Evolutionary conservation across 1,140 invertebrate genomes (phyloP), one percentile per base, ranked within the genome.

Genomic region (Lordiphosa stackelbergi): DNA sequence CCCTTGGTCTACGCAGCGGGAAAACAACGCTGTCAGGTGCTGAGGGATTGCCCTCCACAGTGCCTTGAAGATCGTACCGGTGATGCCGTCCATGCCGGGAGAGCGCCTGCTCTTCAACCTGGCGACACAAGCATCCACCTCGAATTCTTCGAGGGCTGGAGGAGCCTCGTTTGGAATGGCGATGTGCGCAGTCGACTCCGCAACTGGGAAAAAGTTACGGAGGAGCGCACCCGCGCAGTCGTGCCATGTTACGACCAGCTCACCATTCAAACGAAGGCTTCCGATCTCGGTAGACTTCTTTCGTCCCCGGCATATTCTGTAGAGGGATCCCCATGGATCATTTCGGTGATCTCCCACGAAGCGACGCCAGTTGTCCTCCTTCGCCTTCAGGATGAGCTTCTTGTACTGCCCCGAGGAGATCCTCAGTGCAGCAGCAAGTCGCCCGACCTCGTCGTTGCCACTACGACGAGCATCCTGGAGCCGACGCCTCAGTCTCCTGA

Each of bases 251-350:
- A 46, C 42, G 19, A 62, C 53, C 22, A 4, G 28, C 47, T 16
- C 31, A 16, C 47, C 51, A 51, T 43, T 19, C 7, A 12, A 7
- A 12, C 41, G 52, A 38, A 69, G 51, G 13, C 54, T 46, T 10
- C 53, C 48, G 10, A 57, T 1, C 0, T 53, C 36, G 22, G 22
- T 52, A 9, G 3, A 6, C 34, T 31, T 22, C 19, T 43, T 61
- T 31, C 37, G 41, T 7, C 52, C 66, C 24, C 46, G 47, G 52
- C 52, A 55, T 8, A 68, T 68, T 47, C 10, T 68, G 24, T 49
- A 62, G 11, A 51, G 53, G 19, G 41, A 49, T 12, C 57, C 53
- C 49, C 52, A 66, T 43, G 53, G 49, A 36, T 66, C 63, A n/a
- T 62, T 16, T 2, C 10, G 12, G 19, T 66, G 37, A 2, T 57